phyloP scores from a whole-genome alignment of 2,888 invertebrate genomes.

The Drosophila subsilvestris region DNA sequence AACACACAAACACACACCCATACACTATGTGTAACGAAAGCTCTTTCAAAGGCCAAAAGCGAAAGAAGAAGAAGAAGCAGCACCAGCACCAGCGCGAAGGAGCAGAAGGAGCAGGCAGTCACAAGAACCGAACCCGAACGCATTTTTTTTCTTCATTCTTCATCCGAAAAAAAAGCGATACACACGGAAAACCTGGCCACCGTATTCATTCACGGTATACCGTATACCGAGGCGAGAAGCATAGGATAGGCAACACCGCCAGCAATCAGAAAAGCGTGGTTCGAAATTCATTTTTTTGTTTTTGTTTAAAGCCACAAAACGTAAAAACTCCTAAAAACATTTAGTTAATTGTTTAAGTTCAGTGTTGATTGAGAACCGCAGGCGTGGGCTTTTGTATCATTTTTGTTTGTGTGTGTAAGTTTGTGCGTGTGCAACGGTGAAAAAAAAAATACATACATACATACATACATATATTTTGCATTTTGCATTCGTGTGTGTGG shows the following conservation, averaged over 20 bases:
- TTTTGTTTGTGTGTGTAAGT: conserved; percentile 34
- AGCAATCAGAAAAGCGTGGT: conserved; percentile 6
- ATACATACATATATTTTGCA: conserved; percentile 15
- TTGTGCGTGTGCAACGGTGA: conserved; percentile 23
- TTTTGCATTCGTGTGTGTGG: conserved; percentile 23
- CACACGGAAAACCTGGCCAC: conserved; percentile 79
- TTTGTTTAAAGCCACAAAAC: conserved; percentile 6
- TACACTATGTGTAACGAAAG: conserved; percentile 41
- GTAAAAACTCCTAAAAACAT: neutral
- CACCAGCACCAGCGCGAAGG: no score
- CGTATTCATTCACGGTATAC: conserved; percentile 78
- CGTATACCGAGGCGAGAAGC: conserved; percentile 60
- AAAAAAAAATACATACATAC: conserved; percentile 12
- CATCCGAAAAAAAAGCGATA: conserved; percentile 72
- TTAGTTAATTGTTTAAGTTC: conserved; percentile 15
- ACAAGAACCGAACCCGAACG: conserved; percentile 45
- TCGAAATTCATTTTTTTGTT: neutral
- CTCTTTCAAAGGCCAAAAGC: conserved; percentile 51
- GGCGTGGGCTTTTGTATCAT: conserved; percentile 16
- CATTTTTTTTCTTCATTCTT: conserved; percentile 45
- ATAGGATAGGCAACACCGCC: conserved; percentile 32
- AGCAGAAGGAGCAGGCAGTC: conserved; percentile 25
- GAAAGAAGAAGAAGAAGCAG: conserved; percentile 39
- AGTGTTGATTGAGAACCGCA: conserved; percentile 11
- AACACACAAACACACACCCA: neutral